phyloP scores from a whole-genome alignment of 2,888 invertebrate species.

The Omphaloscelis lunosa region DNA sequence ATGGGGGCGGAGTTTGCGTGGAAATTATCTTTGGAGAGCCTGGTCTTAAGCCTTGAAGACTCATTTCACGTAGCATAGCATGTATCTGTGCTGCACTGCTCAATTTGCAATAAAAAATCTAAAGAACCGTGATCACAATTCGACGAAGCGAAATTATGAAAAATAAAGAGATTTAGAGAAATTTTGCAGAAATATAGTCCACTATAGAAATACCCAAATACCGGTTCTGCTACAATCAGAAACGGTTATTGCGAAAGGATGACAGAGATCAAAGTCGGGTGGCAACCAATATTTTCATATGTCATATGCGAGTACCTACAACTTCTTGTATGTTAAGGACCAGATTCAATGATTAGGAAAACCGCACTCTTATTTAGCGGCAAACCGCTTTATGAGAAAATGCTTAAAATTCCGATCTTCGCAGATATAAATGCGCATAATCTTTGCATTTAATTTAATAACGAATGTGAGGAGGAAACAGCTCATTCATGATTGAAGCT shows the following conservation, averaged over 20 bases:
- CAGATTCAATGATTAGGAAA: conserved; percentile 35
- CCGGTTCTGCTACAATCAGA: conserved; percentile 65
- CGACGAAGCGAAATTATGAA: neutral
- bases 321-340: conserved; percentile 34
- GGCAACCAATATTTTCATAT: conserved; percentile 66
- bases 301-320: conserved; percentile 30
- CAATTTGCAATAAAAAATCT: neutral
- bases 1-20: no score
- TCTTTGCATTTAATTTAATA: conserved; percentile 31
- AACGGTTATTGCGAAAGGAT: conserved; percentile 67
- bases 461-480: conserved; percentile 34
- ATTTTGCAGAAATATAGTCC: conserved; percentile 69
- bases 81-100: neutral
- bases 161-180: conserved; percentile 63
- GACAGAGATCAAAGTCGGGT: conserved; percentile 65
- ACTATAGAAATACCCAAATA: conserved; percentile 58
- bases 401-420: conserved; percentile 14
- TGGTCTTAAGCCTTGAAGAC: neutral
- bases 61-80: neutral
- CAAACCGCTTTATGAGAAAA: conserved; percentile 7
- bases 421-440: conserved; percentile 23
- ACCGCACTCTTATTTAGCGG: neutral
- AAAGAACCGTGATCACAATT: conserved; percentile 1
- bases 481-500: conserved; percentile 23
- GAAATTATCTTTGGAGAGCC: no score